Conservation (phyloP, 2,797 vertebrate genomes). For the Spea hammondii region DNA sequence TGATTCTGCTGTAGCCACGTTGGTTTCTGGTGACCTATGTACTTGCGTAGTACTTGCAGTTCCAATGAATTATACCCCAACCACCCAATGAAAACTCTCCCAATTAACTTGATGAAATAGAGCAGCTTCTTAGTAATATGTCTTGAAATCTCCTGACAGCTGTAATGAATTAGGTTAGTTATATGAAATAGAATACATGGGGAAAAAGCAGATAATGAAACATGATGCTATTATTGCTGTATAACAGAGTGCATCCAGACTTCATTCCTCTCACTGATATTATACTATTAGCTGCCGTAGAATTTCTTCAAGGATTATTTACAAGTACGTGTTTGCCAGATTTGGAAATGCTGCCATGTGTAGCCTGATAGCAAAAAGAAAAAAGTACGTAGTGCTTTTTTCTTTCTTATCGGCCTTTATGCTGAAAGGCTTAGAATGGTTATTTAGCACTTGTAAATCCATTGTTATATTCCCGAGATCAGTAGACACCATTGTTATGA, state of each 20-base stretch:
- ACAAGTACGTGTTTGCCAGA: constrained; percentile 14
- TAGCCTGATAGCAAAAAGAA: constrained; percentile 17
- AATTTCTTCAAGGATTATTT: constrained; percentile 35
- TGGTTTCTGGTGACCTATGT: too few relatives aligned
- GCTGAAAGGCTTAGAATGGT: too few relatives aligned
- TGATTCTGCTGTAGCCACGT: too few relatives aligned
- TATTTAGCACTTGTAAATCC: too few relatives aligned
- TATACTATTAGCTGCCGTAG: constrained; percentile 43
- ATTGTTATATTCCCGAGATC: too few relatives aligned
- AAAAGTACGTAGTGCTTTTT: not conserved
- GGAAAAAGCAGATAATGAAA: constrained; percentile 51
- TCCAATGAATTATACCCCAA: not conserved
- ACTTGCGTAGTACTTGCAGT: too few relatives aligned
- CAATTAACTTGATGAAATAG: constrained; percentile 45
- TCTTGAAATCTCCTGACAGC: constrained; percentile 49
- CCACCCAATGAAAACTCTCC: constrained; percentile 36
- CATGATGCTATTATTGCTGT: constrained; percentile 53
- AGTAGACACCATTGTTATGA: too few relatives aligned
- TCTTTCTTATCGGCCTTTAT: too few relatives aligned
- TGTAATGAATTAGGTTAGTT: constrained; percentile 54
- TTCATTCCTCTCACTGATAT: constrained; percentile 46
- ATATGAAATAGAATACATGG: constrained; percentile 49
- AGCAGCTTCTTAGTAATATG: constrained; percentile 50
- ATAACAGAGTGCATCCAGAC: constrained; percentile 51
- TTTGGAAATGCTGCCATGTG: constrained; percentile 42